phyloP scores from a whole-genome alignment of 2,797 vertebrate genomes.

The Leptodactylus fallax region DNA sequence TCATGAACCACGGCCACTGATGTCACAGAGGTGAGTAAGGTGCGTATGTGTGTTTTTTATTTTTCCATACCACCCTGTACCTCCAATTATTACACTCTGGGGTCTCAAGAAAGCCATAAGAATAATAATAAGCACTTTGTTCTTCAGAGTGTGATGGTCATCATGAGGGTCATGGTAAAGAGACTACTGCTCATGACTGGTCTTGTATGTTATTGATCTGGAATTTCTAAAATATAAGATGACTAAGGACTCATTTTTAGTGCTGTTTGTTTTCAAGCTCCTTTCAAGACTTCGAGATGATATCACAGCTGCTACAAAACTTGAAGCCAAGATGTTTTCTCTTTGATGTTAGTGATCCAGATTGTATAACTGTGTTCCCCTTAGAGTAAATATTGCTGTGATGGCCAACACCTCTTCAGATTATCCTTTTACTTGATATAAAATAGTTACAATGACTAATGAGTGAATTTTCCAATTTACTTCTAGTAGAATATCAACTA shows the following conservation, averaged over 20 bases:
- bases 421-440: neutral
- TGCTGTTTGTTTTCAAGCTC: slow-evolving; percentile 24
- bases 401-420: neutral
- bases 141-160: neutral
- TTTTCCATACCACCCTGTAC: too few species aligned
- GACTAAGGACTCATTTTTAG: slow-evolving; percentile 29
- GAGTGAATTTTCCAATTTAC: too few species aligned
- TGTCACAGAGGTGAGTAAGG: too few species aligned
- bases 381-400: neutral
- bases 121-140: neutral
- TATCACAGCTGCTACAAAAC: slow-evolving; percentile 32
- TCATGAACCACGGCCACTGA: too few species aligned
- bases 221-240: neutral
- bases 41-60: too few species aligned
- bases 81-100: too few species aligned
- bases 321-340: slow-evolving; percentile 12
- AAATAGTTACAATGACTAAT: neutral
- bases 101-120: too few species aligned
- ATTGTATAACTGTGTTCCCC: neutral
- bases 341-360: slow-evolving; percentile 8
- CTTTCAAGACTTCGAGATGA: neutral
- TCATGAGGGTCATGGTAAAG: neutral
- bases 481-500: too few species aligned
- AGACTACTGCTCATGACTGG: neutral
- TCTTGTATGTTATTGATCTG: neutral